These are phyloP conservation scores for Malurus melanocephalus DNA, from an alignment of 2,113 vertebrate genomes.

Conservation along the genomic window DNA sequence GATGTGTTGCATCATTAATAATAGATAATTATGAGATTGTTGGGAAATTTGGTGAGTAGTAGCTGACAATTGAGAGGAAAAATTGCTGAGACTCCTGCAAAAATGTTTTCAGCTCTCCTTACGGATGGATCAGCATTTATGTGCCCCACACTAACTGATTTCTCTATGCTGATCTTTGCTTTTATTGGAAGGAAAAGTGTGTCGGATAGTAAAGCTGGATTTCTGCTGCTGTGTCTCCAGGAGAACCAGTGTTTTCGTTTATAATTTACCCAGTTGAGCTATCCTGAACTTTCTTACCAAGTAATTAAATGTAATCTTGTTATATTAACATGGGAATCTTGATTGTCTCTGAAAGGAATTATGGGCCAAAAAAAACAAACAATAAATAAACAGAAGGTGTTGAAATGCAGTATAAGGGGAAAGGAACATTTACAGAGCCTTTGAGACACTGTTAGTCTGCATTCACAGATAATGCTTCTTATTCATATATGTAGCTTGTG, in stretches of 20 bases:
- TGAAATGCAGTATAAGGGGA: neutral
- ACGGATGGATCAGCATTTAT: neutral
- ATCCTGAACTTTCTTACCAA: neutral
- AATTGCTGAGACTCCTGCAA: neutral
- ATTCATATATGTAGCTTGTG: neutral
- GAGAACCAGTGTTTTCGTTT: neutral
- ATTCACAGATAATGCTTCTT: neutral
- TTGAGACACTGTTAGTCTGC: neutral
- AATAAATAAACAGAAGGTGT: neutral
- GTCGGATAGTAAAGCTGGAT: neutral
- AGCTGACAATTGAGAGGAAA: neutral
- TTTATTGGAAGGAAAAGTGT: neutral
- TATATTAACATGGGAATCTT: neutral
- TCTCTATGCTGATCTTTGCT: neutral
- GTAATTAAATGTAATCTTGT: neutral
- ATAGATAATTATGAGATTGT: neutral
- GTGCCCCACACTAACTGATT: neutral
- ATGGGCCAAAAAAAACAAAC: neutral
- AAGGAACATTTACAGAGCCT: neutral
- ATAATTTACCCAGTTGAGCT: neutral
- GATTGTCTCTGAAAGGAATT: neutral
- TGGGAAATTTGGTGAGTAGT: neutral
- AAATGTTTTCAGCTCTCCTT: neutral
- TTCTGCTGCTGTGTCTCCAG: neutral
- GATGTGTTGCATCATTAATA: neutral